Evolutionary conservation across 1,140 invertebrate genomes (phyloP), one percentile per base, ranked within the genome.

Genomic region (Drosophila serrata): DNA sequence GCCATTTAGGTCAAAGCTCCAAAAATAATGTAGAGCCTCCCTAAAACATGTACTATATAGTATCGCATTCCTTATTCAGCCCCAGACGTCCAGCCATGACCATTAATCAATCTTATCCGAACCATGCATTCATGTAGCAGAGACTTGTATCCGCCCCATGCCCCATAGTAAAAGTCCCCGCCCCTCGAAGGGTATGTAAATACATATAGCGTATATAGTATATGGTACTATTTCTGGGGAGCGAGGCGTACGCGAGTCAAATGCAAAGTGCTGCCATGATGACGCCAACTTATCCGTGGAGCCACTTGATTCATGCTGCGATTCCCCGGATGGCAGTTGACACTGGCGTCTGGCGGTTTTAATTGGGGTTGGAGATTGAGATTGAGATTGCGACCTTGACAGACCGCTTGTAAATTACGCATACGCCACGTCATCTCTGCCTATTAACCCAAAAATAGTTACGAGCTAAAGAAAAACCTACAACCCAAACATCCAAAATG

Each of bases 351-450:
- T 59, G 69, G 68, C 29, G 27, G 8, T 72, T 72, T 73, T 73
- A 73, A 73, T 73, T 73, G 67, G 53, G 53, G 48, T 49, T 37
- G 46, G 53, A 22, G 51, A 72, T 59, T 73, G 29, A 65, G 65
- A 68, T 35, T 29, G 39, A 48, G 65, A 40, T 40, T 48, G 51
- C 22, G 75, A 70, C 65, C 75, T 72, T 70, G 75, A 78, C 64
- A 77, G 39, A 78, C 49, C 33, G 75, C 75, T 78, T 79, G 75
- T 72, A 79, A 15, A 78, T 78, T 79, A 63, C 75, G 75, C 75
- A 79, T 79, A 79, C 76, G 76, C 75, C 75, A 63, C 55, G 67
- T 60, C 75, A 78, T 75, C 55, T 67, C 33, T 31, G 56, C 57
- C 62, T 63, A 13, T 61, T 57, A 69, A 42, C 57, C 33, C 51